These are phyloP conservation scores for Terrapene triunguis DNA, from an alignment of 2,113 vertebrate species.

Conservation along the genomic window DNA sequence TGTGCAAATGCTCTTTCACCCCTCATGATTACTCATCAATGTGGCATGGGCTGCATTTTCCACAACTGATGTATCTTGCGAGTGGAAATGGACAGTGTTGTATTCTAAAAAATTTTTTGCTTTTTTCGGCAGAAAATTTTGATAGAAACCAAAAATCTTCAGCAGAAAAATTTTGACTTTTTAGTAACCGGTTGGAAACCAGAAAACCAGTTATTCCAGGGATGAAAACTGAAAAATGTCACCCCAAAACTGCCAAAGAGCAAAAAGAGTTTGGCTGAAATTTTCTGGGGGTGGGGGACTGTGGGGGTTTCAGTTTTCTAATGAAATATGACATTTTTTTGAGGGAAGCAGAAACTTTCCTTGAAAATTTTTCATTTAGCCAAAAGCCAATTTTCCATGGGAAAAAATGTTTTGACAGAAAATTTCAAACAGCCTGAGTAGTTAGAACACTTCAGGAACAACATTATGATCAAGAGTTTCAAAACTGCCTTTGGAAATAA, in stretches of 20 bases:
- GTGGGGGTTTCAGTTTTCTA: background rate
- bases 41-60: background rate
- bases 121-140: background rate
- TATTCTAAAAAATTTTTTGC: background rate
- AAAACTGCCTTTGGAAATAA: accelerated
- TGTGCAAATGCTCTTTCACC: slow-evolving; percentile 19
- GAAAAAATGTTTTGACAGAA: accelerated
- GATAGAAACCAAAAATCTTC: background rate
- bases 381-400: background rate
- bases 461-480: accelerated
- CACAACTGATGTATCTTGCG: accelerated
- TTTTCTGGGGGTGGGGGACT: background rate
- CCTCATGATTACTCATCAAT: background rate
- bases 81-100: background rate
- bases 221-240: too few relatives aligned
- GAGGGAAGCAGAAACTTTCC: background rate
- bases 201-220: background rate
- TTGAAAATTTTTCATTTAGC: background rate
- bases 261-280: background rate
- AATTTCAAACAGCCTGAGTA: background rate
- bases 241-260: too few relatives aligned
- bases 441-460: background rate
- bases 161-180: background rate
- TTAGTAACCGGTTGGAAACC: background rate
- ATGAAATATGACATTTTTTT: background rate